Evolutionary conservation across 2,888 invertebrate genomes (phyloP).

Genomic region (Bombylius discolor): DNA sequence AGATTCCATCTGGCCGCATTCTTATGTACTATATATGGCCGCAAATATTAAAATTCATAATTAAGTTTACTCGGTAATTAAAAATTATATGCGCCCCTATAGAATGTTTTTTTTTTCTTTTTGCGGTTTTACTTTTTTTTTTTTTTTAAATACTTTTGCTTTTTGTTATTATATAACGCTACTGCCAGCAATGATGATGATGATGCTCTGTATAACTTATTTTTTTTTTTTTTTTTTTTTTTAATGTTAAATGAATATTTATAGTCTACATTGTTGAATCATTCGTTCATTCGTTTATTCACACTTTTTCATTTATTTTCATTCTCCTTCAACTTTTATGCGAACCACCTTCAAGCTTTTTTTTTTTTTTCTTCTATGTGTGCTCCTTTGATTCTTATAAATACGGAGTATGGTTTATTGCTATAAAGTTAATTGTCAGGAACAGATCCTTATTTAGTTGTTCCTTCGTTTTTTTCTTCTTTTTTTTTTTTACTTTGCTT

Average conservation of each 20-base stretch:
- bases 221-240: neutral
- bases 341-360: neutral
- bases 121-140: too few relatives aligned
- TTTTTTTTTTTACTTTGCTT: neutral
- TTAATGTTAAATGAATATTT: slow-evolving; percentile 8
- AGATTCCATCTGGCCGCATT: slow-evolving; percentile 1
- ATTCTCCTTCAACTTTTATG: neutral
- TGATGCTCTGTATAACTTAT: too few relatives aligned
- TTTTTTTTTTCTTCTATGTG: neutral
- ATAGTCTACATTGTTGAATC: slow-evolving; percentile 7
- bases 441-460: neutral
- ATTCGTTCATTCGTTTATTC: neutral
- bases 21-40: slow-evolving; percentile 4
- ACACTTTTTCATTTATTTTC: neutral
- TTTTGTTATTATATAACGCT: too few relatives aligned
- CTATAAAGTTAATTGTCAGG: slow-evolving; percentile 6
- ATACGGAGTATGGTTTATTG: slow-evolving; percentile 3
- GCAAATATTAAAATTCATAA: slow-evolving; percentile 36
- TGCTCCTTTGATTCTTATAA: neutral
- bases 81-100: slow-evolving; percentile 27
- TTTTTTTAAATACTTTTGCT: too few relatives aligned
- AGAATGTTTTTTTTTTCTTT: too few relatives aligned
- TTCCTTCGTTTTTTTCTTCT: neutral
- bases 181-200: too few relatives aligned
- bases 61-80: slow-evolving; percentile 39